A percentile compares a stretch with the other conserved stretches of the same genome.
These are phyloP conservation scores for Zeuzera pyrina DNA, from an alignment of 2,888 invertebrate genomes.

Conservation along the genomic window DNA sequence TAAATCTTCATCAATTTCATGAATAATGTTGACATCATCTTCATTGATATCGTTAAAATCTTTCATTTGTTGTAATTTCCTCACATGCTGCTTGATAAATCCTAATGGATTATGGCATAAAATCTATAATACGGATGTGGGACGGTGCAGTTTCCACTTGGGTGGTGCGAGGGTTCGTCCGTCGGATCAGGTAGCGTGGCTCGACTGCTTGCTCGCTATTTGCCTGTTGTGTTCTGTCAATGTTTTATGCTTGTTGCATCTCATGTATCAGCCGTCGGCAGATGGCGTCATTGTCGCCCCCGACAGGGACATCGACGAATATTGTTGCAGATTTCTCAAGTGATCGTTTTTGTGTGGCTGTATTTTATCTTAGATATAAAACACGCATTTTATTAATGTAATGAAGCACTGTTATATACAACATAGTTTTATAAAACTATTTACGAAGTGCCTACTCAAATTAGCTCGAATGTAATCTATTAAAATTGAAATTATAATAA, in stretches of 20 bases:
- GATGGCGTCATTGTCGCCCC: slow-evolving; percentile 32
- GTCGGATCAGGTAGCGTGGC: slow-evolving; percentile 88
- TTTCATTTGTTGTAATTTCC: slow-evolving; percentile 52
- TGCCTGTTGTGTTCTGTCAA: slow-evolving; percentile 78
- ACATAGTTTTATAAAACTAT: too few relatives aligned
- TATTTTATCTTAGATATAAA: too few relatives aligned
- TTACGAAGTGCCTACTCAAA: too few relatives aligned
- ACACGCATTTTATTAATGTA: too few relatives aligned
- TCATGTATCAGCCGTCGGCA: slow-evolving; percentile 57
- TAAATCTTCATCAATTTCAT: slow-evolving; percentile 2
- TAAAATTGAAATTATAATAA: too few relatives aligned
- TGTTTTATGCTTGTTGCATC: slow-evolving; percentile 76
- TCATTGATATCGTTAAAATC: slow-evolving; percentile 2
- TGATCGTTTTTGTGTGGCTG: too few relatives aligned
- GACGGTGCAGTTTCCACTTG: slow-evolving; percentile 67
- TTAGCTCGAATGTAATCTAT: too few relatives aligned
- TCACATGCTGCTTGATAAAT: slow-evolving; percentile 68
- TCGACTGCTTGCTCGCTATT: slow-evolving; percentile 79
- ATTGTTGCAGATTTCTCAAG: slow-evolving; percentile 44
- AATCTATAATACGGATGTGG: slow-evolving; percentile 30
- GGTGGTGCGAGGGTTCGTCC: slow-evolving; percentile 70
- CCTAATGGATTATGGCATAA: slow-evolving; percentile 41
- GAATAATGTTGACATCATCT: not conserved
- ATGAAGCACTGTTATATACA: too few relatives aligned
- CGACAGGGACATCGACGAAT: slow-evolving; percentile 49